phyloP scores from a whole-genome alignment of 2,113 vertebrate species.

The human region GRCh38 chr4:18425501-18426000 shows the following conservation, averaged over 20 bases:
- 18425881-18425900: not conserved
- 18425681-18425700: not conserved
- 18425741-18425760: not conserved
- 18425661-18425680: not conserved
- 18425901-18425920: not conserved
- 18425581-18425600: not conserved
- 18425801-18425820: not conserved
- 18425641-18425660: not conserved
- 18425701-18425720: not conserved
- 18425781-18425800: not conserved
- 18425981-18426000: not conserved
- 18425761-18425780: not conserved
- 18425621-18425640: not conserved
- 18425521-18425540: not conserved
- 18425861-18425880: not conserved
- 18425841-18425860: not conserved
- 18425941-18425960: not conserved
- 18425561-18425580: not conserved
- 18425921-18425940: not conserved
- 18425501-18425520: not conserved
- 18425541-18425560: not conserved
- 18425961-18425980: conserved; percentile 24
- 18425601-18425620: not conserved
- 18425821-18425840: not conserved
- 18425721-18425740: not conserved